Base-by-base conservation (phyloP, 2,797 vertebrate genomes). In the Columba guinea region DNA sequence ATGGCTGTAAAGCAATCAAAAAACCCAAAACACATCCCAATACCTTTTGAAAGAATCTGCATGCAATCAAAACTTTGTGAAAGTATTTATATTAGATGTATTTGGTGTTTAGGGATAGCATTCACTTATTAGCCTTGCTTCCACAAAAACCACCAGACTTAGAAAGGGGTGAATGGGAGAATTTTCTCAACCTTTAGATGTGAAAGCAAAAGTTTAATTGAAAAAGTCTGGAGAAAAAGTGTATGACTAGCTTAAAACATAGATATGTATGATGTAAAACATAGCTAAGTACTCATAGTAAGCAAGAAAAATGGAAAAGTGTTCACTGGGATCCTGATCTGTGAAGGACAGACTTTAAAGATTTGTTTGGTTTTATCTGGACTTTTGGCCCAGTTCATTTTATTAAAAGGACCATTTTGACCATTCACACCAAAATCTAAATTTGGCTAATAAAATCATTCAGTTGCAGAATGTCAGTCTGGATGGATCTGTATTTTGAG, bases 111-210 rank as follows among this genome's bases (percentile, higher is more conserved):
- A 71, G 11, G 22, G 27, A 18, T 32, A 73, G 20, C 2, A 88
- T 51, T 68, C 35, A 46, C 4, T 59, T 80, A 53, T 7, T 56
- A 34, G 39, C 73, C 58, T 86, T 11, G 2, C 15, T 75, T 75
- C 28, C 12, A 60, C 44, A 67, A 87, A 90, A 65, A 51, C 7
- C 22, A 49, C 15, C 53, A 34, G 28, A 49, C 5, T 35, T 35
- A 11, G 19, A 10, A 51, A 83, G 60, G 17, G 4, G 0, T 6
- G 30, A 73, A 9, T 35, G 22, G 10, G 16, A 1, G 0, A 77
- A 56, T 9, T 80, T 86, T 16, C 21, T 86, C 39, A 9, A 27
- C 5, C 6, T 63, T 84, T 69, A 62, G 15, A 55, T 41, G 6
- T 46, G 14, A 83, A 87, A 73, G 13, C 4, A 90, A 79, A 86